Evolutionary conservation across 35 echinoderm and acorn worm genomes (phyloP).

Genomic region (Apostichopus japonicus): DNA sequence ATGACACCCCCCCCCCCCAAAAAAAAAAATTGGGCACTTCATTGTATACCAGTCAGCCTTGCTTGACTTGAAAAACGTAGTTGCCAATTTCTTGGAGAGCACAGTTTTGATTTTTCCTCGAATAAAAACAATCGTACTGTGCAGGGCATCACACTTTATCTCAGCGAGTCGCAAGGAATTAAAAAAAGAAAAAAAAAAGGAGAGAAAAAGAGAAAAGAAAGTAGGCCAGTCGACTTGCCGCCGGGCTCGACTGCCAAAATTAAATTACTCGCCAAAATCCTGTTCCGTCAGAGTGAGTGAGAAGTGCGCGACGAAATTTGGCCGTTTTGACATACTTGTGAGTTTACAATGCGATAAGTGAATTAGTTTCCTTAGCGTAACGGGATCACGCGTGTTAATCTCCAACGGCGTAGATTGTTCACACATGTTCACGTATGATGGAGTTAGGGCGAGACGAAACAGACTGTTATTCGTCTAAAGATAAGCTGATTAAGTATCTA

Average conservation of each 20-base stretch:
- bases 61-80: too few species aligned
- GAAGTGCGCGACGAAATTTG: constrained; percentile 20
- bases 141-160: too few species aligned
- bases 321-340: constrained; percentile 35
- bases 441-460: background rate
- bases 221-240: constrained; percentile 44
- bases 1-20: too few species aligned
- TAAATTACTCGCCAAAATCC: constrained; percentile 41
- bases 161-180: too few species aligned
- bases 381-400: background rate
- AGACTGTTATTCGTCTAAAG: background rate
- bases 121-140: too few species aligned
- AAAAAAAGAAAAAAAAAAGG: too few species aligned
- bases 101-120: too few species aligned
- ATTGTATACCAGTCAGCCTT: too few species aligned
- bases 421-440: background rate
- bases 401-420: background rate
- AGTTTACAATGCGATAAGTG: constrained; percentile 15
- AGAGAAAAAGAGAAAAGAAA: background rate
- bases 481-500: background rate
- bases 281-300: background rate
- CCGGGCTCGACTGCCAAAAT: constrained; percentile 27
- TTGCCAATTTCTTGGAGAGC: too few species aligned
- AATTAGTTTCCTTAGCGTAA: background rate
- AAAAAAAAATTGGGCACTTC: too few species aligned